Percentiles rank a stretch among this genome's conserved stretches.
phyloP scores from a whole-genome alignment of 1,140 invertebrate genomes.

The Musca domestica region DNA sequence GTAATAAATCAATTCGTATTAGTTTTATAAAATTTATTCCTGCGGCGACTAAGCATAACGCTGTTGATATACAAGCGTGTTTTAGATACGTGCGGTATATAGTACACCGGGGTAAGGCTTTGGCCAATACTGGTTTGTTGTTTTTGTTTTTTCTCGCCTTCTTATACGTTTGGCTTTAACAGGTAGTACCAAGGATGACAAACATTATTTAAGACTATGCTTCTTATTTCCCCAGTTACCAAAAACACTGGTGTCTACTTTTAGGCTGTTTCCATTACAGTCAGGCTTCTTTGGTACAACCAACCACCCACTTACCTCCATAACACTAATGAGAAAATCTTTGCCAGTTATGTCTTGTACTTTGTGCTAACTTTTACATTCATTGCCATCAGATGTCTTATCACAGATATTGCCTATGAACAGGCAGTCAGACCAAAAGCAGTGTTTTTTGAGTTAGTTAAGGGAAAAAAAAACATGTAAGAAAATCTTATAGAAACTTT shows the following conservation, averaged over 20 bases:
- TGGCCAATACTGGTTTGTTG: too few species aligned
- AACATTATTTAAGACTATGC: too few species aligned
- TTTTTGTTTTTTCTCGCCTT: too few species aligned
- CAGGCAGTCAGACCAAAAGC: background rate
- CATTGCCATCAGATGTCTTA: conserved; percentile 14
- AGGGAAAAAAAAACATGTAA: too few species aligned
- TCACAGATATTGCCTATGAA: background rate
- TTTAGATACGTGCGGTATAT: too few species aligned
- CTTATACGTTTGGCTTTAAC: too few species aligned
- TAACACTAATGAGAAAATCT: conserved; percentile 23
- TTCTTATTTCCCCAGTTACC: background rate
- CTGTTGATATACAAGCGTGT: conserved; percentile 9
- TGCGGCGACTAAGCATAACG: conserved; percentile 37
- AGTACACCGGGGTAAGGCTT: too few species aligned
- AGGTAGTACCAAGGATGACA: too few species aligned
- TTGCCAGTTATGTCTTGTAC: background rate
- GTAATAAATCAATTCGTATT: conserved; percentile 55
- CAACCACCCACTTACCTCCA: background rate
- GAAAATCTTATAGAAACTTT: conserved; percentile 8
- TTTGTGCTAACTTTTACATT: conserved; percentile 3
- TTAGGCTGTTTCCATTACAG: conserved; percentile 9
- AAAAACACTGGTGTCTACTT: conserved; percentile 18
- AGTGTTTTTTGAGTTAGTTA: background rate
- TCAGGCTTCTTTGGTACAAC: background rate
- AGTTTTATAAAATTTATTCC: conserved; percentile 55